These are phyloP conservation scores for Tethea ocularis DNA, from an alignment of 2,888 invertebrate genomes.

Conservation along the genomic window DNA sequence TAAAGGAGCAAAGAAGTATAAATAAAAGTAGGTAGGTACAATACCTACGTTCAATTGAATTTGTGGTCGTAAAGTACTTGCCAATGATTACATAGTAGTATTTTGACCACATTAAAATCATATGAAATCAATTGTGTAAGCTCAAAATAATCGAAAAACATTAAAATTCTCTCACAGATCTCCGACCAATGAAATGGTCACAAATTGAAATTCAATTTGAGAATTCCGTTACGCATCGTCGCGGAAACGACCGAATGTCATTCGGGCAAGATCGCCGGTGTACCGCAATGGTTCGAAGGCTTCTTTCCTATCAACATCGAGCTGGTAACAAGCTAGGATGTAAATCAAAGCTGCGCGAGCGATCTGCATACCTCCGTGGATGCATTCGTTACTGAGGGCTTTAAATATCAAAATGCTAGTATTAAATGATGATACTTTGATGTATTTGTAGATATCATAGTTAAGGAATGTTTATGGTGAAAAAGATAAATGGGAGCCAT, in stretches of 20 bases:
- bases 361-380: conserved; percentile 63
- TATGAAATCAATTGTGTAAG: too few species aligned
- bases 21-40: too few species aligned
- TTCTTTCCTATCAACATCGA: conserved; percentile 40
- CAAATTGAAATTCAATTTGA: conserved; percentile 3
- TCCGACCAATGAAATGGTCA: background rate
- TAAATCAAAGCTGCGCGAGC: conserved; percentile 59
- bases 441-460: conserved; percentile 12
- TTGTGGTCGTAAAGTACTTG: too few species aligned
- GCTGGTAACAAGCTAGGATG: conserved; percentile 60
- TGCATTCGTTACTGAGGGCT: conserved; percentile 47
- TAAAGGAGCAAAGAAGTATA: too few species aligned
- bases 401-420: conserved; percentile 26
- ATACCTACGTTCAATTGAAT: too few species aligned
- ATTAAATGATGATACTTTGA: conserved; percentile 28
- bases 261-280: conserved; percentile 7
- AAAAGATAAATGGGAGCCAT: background rate
- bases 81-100: too few species aligned
- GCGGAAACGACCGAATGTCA: conserved; percentile 5
- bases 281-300: conserved; percentile 15
- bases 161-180: background rate
- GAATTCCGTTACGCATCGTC: background rate
- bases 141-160: background rate
- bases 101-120: too few species aligned
- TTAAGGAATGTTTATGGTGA: conserved; percentile 5